A percentile compares a stretch with the other conserved stretches of the same genome.
Evolutionary conservation across 2,113 vertebrate genomes (phyloP).

Genomic region (Zeus faber): DNA sequence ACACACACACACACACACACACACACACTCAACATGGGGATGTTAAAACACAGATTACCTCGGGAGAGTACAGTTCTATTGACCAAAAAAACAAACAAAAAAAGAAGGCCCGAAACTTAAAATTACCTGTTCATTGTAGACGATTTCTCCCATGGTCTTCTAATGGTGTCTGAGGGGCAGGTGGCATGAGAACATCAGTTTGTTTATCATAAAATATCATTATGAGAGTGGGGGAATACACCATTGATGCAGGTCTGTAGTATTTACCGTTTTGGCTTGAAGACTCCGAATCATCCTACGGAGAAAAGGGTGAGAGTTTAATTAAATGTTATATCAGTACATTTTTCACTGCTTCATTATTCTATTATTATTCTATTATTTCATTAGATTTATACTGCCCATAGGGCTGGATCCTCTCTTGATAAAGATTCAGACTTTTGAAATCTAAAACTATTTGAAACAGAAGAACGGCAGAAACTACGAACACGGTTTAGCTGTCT

Average conservation of each 20-base stretch:
- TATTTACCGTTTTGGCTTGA: conserved; percentile 69
- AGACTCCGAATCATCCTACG: conserved; percentile 81
- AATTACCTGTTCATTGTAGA: conserved; percentile 80
- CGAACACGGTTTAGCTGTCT: too few species aligned
- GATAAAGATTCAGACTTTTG: too few species aligned
- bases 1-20: conserved; percentile 8
- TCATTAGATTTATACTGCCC: too few species aligned
- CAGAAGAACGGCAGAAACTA: too few species aligned
- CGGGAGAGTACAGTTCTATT: too few species aligned
- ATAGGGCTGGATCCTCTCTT: too few species aligned
- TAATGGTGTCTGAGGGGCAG: conserved; percentile 71
- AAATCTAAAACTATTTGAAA: too few species aligned
- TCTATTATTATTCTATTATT: too few species aligned
- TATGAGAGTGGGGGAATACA: neutral
- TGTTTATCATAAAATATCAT: too few species aligned
- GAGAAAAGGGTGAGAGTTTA: conserved; percentile 4
- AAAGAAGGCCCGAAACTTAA: neutral
- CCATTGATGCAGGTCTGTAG: neutral
- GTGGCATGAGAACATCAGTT: conserved; percentile 14
- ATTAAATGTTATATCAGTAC: conserved; percentile 14
- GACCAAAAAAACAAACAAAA: too few species aligned
- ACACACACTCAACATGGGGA: conserved; percentile 5
- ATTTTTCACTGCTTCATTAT: too few species aligned
- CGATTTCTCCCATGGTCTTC: conserved; percentile 86
- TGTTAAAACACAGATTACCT: conserved; percentile 17